Evolutionary conservation across 1,140 invertebrate species (phyloP), one percentile per base, ranked within the genome.

Genomic region (Diuraphis noxia): DNA sequence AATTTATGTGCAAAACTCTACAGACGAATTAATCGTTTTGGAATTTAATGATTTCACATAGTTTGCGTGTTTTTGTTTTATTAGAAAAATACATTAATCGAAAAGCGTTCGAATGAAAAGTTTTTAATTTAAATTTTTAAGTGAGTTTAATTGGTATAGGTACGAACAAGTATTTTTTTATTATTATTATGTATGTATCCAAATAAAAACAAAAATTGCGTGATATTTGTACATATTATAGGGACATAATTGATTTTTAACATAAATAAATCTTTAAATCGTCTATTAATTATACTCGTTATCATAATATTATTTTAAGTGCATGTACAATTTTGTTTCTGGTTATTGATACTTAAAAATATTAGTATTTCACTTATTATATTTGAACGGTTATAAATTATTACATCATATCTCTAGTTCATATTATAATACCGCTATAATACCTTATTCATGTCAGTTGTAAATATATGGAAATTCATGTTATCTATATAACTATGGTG

Each of bases 401-500:
- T n/a, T 72, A n/a, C 6, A 72, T 10, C 56, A n/a, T 72, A 72
- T 72, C 30, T 63, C 30, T 63, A 63, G 30, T 63, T 72, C 30
- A 17, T 72, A 72, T 49, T 72, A 72, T 49, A 49, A 21, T 49
- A 46, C 46, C 46, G 4, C 46, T 49, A 21, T n/a, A 63, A 72
- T 17, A n/a, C 30, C 10, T 72, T 72, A 17, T 13, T 72, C 17
- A 34, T 72, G 56, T 17, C 10, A 72, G 30, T 72, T n/a, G 56
- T 72, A 23, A n/a, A 5, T 72, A 1, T 72, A 34, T n/a, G 17
- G 19, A 72, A 72, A 72, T 19, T 2, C n/a, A 19, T 72, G 13
- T 72, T 72, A 72, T 72, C 56, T n/a, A 72, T n/a, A n/a, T n/a
- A 72, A n/a, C 56, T n/a, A n/a, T 72, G 34, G 56, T 72, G n/a